Evolutionary conservation across 2,888 invertebrate genomes (phyloP).

Genomic region (Trachelus troglodyta): DNA sequence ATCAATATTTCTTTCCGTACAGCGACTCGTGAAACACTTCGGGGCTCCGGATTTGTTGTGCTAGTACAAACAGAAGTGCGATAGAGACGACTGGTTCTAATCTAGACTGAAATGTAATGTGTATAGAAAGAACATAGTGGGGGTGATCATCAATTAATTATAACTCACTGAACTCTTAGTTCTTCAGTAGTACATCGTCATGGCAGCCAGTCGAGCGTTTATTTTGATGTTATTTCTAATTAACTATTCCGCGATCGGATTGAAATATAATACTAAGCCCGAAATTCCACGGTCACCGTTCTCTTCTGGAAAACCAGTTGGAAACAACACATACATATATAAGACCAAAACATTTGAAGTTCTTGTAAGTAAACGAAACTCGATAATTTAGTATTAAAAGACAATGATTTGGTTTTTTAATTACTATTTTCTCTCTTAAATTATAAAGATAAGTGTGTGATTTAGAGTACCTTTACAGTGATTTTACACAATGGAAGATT

Average conservation of each 20-base stretch:
- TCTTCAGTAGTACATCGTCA: background rate
- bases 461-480: background rate
- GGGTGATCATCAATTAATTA: background rate
- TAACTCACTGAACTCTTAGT: background rate
- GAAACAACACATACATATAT: slow-evolving; percentile 1
- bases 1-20: background rate
- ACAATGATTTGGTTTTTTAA: background rate
- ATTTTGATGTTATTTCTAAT: background rate
- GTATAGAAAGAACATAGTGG: background rate
- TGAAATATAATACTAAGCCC: background rate
- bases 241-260: background rate
- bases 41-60: background rate
- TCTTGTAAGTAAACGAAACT: slow-evolving; percentile 65
- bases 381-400: background rate
- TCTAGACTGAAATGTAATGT: background rate
- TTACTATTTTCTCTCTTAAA: background rate
- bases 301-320: background rate
- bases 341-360: slow-evolving; percentile 70
- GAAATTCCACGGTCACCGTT: background rate
- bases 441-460: background rate
- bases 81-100: background rate
- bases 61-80: background rate
- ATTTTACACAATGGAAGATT: background rate
- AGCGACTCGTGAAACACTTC: background rate
- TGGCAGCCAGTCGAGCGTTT: background rate